These are phyloP conservation scores for Xanthorhoe spadicearia DNA, from an alignment of 2,888 invertebrate genomes.

Conservation along the genomic window DNA sequence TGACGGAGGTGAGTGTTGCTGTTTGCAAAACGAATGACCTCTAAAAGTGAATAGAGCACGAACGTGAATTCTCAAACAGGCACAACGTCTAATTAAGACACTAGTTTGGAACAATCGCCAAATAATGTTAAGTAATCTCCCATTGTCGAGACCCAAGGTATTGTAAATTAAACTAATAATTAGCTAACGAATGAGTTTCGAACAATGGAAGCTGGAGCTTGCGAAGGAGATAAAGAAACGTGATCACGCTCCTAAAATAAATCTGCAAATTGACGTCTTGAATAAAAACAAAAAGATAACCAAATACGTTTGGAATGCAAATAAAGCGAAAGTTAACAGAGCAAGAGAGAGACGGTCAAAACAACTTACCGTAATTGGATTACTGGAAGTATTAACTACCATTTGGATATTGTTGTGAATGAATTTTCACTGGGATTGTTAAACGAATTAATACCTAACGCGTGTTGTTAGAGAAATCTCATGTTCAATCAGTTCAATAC, in stretches of 20 bases:
- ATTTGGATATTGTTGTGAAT: constrained; percentile 19
- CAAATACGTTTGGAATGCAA: constrained; percentile 43
- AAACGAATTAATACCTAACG: neutral
- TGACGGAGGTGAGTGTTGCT: constrained; percentile 26
- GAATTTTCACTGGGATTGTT: constrained; percentile 11
- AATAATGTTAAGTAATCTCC: constrained; percentile 51
- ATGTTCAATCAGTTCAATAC: constrained; percentile 30
- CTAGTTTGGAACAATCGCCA: constrained; percentile 41
- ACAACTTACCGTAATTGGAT: constrained; percentile 34
- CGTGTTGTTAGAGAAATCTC: constrained; percentile 20
- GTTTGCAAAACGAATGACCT: constrained; percentile 28
- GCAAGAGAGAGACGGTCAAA: constrained; percentile 32
- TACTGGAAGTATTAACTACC: constrained; percentile 23
- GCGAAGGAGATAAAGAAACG: constrained; percentile 37
- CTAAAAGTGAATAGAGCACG: constrained; percentile 19
- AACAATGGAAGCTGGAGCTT: constrained; percentile 51
- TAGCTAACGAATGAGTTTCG: constrained; percentile 50
- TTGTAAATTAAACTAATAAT: constrained; percentile 64
- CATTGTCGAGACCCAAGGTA: constrained; percentile 54
- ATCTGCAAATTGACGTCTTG: constrained; percentile 36
- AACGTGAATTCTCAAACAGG: constrained; percentile 30
- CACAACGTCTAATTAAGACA: constrained; percentile 35
- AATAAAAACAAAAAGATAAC: constrained; percentile 39
- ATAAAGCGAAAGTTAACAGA: constrained; percentile 45
- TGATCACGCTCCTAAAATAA: constrained; percentile 45